phyloP scores from a whole-genome alignment of 2,113 vertebrate genomes.

The Cyanoramphus novaezelandiae region DNA sequence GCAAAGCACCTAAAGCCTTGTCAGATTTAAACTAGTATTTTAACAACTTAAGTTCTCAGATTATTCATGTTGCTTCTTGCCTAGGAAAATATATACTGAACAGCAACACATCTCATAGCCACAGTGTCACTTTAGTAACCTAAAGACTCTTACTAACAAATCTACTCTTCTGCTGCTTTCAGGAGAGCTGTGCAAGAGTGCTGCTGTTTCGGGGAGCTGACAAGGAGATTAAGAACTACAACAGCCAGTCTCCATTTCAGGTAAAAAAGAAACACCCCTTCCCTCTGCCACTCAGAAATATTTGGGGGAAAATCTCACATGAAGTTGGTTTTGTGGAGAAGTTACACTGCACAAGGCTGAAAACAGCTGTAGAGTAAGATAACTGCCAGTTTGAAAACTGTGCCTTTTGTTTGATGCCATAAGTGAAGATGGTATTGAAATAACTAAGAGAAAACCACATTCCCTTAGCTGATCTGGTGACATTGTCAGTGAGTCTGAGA shows the following conservation, averaged over 20 bases:
- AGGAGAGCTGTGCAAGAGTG: conserved; percentile 93
- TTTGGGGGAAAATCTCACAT: rapidly evolving
- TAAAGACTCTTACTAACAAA: not conserved
- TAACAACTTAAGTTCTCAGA: not conserved
- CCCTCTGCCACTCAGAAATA: not conserved
- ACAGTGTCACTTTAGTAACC: not conserved
- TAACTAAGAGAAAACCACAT: not conserved
- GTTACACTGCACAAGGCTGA: not conserved
- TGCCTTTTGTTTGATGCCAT: not conserved
- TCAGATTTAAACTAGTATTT: not conserved
- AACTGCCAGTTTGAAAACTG: not conserved
- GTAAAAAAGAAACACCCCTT: conserved; percentile 55
- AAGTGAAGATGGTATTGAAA: not conserved
- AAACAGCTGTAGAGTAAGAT: not conserved
- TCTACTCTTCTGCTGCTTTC: not conserved
- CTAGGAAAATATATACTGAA: not conserved
- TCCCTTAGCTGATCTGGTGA: not conserved
- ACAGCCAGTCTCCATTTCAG: conserved; percentile 95
- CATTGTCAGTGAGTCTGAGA: not conserved
- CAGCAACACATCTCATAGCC: not conserved
- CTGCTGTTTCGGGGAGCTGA: conserved; percentile 89
- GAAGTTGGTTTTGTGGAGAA: not conserved
- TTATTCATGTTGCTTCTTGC: not conserved
- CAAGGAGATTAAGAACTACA: conserved; percentile 95
- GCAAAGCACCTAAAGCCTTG: not conserved